Percentiles rank a stretch among this genome's conserved stretches.
Conservation (phyloP, 1,140 invertebrate genomes). For the Lanistes nyassanus region DNA sequence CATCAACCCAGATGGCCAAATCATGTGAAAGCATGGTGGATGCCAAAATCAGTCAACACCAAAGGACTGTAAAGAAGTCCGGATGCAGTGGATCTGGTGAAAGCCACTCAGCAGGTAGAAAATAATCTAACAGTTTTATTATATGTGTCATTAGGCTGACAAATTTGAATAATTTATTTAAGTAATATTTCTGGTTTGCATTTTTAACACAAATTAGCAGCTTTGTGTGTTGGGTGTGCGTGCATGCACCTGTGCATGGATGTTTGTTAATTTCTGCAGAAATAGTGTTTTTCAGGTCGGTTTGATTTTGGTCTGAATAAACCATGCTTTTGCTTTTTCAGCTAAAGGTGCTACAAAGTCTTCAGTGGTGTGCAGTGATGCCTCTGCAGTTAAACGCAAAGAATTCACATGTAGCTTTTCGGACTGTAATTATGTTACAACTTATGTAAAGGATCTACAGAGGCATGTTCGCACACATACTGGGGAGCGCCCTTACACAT, state of each 20-base stretch:
- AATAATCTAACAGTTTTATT: no score
- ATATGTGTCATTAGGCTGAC: no score
- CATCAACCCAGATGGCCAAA: no score
- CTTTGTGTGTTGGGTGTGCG: no score
- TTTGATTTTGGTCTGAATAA: neutral
- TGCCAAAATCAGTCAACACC: no score
- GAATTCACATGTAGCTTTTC: conserved; percentile 82
- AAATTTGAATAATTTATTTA: no score
- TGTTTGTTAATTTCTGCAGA: neutral
- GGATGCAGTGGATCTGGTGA: no score
- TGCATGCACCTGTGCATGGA: neutral
- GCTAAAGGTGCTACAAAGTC: neutral
- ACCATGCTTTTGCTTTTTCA: neutral
- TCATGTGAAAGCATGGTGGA: no score
- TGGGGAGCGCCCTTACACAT: conserved; percentile 66
- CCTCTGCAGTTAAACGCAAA: conserved; percentile 26
- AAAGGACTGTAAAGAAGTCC: no score
- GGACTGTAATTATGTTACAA: conserved; percentile 78
- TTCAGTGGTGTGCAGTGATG: neutral
- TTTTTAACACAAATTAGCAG: no score
- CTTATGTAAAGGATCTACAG: conserved; percentile 47
- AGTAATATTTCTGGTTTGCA: no score
- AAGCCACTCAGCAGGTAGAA: no score
- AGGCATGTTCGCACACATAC: conserved; percentile 68
- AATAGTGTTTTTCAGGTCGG: neutral